These are phyloP conservation scores for Hippocampus zosterae DNA, from an alignment of 2,113 vertebrate species.

Conservation along the genomic window DNA sequence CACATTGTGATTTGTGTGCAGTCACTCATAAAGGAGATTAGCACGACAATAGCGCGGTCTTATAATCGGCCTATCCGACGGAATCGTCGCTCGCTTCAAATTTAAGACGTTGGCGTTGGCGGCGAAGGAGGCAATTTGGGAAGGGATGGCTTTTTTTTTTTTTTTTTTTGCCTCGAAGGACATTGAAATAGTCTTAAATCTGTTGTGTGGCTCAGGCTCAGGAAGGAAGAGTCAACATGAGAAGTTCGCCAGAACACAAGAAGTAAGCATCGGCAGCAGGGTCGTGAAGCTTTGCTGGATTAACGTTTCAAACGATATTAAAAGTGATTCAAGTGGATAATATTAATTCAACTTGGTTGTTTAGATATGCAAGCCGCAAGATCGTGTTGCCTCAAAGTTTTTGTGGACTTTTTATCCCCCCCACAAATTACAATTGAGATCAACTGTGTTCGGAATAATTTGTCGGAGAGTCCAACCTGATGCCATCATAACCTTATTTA, in stretches of 20 bases:
- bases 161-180: slow-evolving; percentile 49
- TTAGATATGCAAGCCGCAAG: slow-evolving; percentile 23
- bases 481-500: too few species aligned
- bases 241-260: slow-evolving; percentile 43
- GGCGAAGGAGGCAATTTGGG: not conserved
- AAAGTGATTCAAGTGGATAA: slow-evolving; percentile 40
- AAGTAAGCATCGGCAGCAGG: slow-evolving; percentile 11
- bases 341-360: slow-evolving; percentile 22
- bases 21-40: slow-evolving; percentile 74
- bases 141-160: not conserved
- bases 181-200: slow-evolving; percentile 57
- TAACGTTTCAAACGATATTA: slow-evolving; percentile 44
- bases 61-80: slow-evolving; percentile 67
- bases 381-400: slow-evolving; percentile 20
- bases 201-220: slow-evolving; percentile 47
- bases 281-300: slow-evolving; percentile 22
- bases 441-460: not conserved
- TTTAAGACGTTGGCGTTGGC: slow-evolving; percentile 36
- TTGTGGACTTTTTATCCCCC: slow-evolving; percentile 1
- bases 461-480: too few species aligned
- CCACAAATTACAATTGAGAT: not conserved
- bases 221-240: slow-evolving; percentile 47
- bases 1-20: slow-evolving; percentile 71
- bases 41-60: slow-evolving; percentile 64
- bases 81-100: slow-evolving; percentile 49